Evolutionary conservation across 2,113 vertebrate genomes (phyloP).

Genomic region (Pelusios castaneus): DNA sequence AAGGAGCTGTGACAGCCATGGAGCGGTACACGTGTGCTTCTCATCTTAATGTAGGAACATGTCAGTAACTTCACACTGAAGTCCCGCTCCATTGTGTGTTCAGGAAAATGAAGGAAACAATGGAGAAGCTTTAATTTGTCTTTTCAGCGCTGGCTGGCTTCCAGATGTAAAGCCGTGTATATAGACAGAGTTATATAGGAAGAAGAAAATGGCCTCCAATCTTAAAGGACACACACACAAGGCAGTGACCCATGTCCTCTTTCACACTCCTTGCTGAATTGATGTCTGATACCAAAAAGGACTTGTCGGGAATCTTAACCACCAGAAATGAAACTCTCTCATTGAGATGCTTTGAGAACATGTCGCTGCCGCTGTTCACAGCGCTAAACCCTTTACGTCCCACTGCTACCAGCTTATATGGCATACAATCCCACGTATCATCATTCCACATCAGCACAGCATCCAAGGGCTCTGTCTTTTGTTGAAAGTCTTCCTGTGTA

Average conservation of each 20-base stretch:
- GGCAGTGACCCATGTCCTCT: not conserved
- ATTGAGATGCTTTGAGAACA: not conserved
- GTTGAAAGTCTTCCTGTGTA: not conserved
- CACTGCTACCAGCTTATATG: not conserved
- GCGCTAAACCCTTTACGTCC: not conserved
- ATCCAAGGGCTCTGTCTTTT: not conserved
- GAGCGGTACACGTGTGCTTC: not conserved
- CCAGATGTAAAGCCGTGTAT: not conserved
- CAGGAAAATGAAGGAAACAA: not conserved
- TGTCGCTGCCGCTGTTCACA: not conserved
- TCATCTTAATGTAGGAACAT: rapidly evolving
- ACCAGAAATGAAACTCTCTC: not conserved
- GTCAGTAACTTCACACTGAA: not conserved
- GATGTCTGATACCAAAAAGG: not conserved
- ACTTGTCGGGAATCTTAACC: not conserved
- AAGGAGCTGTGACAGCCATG: not conserved
- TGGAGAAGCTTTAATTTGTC: not conserved
- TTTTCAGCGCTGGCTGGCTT: not conserved
- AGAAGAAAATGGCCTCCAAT: not conserved
- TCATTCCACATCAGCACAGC: not conserved
- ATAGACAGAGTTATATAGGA: not conserved
- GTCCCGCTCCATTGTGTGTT: rapidly evolving
- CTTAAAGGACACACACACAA: not conserved
- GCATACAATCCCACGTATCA: not conserved
- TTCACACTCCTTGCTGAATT: not conserved